Evolutionary conservation across 2,113 vertebrate species (phyloP), one percentile per base, ranked within the genome.

Genomic region (Ardeotis arabs): DNA sequence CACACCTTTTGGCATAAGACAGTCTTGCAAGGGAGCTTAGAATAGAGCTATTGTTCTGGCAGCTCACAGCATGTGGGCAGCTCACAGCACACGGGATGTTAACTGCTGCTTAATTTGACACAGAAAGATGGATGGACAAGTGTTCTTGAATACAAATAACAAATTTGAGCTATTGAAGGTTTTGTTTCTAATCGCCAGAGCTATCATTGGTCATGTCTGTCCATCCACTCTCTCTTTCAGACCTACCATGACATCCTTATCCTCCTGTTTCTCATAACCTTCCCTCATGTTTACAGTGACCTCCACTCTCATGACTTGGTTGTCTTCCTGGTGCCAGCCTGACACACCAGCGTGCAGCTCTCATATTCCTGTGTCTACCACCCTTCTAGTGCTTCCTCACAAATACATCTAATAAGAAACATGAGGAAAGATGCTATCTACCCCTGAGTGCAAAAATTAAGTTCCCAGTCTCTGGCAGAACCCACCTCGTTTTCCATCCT

Each of bases 1-100:
- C 83, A 91, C 91, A 94, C 59, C 91, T 96, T 83, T 84, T 66
- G 82, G 85, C 90, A 83, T 15, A 35, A 90, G 59, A 39, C 28
- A 63, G 45, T 52, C 74, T 45, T 53, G 56, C 37, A 89, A 91
- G 33, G 53, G 37, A 81, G 35, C 72, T 86, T 52, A 88, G 82
- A 92, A 86, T 7, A 70, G 74, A 52, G 2, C 39, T 9, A 70
- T 80, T 92, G 95, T 86, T 92, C 81, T 28, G 2, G 52, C 62
- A 82, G 80, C 70, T 47, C 60, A 6, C n/a, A 68, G 55, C 4
- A 10, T n/a, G n/a, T n/a, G n/a, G 2, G 52, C 62, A 82, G 80
- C 70, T 47, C 60, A 6, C n/a, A 68, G 55, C 4, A 10, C 47
- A 15, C 0, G 24, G 67, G 85, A 91, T 25, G 63, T 72, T 94